A percentile compares a stretch with the other conserved stretches of the same genome.
Conservation (phyloP, 2,888 invertebrate genomes). For the Ellobium chinense region DNA sequence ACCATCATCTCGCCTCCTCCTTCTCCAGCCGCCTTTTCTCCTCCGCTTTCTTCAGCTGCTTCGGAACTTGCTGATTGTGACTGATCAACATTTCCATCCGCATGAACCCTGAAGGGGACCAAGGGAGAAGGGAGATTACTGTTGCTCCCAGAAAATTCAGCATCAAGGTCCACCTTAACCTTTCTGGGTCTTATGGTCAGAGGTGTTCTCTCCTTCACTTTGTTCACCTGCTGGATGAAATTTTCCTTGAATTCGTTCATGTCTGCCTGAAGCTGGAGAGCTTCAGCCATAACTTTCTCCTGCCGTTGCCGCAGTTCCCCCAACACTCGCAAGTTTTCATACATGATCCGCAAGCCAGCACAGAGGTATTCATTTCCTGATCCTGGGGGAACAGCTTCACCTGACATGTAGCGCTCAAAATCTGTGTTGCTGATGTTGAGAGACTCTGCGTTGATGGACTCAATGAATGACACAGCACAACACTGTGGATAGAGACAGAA, state of each 20-base stretch:
- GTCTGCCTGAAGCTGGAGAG: constrained; percentile 84
- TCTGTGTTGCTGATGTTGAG: constrained; percentile 94
- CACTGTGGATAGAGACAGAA: constrained; percentile 83
- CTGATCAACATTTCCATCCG: constrained; percentile 3
- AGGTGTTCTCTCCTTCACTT: constrained; percentile 87
- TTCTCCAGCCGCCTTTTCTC: not conserved
- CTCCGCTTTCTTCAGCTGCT: not conserved
- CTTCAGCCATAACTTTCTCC: constrained; percentile 82
- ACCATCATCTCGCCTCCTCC: not conserved
- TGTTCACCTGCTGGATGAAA: constrained; percentile 86
- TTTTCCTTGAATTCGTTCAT: constrained; percentile 88
- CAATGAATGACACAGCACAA: constrained; percentile 98
- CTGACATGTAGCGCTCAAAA: constrained; percentile 95
- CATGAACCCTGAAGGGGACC: constrained; percentile 74
- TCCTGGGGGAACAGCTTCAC: constrained; percentile 91
- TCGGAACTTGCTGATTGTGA: not conserved
- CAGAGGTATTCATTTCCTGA: constrained; percentile 84
- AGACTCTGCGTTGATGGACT: constrained; percentile 95
- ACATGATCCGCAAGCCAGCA: constrained; percentile 88
- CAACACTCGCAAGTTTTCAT: constrained; percentile 87
- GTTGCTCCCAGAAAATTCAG: constrained; percentile 81
- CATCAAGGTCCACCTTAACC: constrained; percentile 83
- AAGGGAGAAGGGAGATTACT: constrained; percentile 82
- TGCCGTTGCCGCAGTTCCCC: constrained; percentile 85
- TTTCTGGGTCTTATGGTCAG: constrained; percentile 73